These are phyloP conservation scores for Mylabris sibirica DNA, from an alignment of 2,888 invertebrate genomes.

Conservation along the genomic window DNA sequence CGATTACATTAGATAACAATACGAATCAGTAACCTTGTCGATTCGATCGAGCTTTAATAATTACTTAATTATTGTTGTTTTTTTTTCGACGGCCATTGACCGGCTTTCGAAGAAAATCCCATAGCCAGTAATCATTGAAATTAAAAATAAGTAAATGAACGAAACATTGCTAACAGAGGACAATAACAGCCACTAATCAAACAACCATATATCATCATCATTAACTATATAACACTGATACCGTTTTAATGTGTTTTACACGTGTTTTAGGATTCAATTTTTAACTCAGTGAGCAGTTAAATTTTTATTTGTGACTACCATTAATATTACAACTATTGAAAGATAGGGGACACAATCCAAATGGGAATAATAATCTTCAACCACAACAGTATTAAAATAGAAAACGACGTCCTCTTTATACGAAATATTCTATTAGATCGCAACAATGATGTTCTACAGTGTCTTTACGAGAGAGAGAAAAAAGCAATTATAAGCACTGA, in stretches of 20 bases:
- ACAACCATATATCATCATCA: background rate
- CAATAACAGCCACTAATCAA: background rate
- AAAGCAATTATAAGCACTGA: background rate
- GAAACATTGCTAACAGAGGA: background rate
- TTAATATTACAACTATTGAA: slow-evolving; percentile 3
- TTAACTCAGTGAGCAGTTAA: slow-evolving; percentile 34
- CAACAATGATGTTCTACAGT: background rate
- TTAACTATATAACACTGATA: slow-evolving; percentile 34
- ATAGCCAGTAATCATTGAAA: background rate
- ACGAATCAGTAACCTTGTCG: background rate
- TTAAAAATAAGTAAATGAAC: background rate
- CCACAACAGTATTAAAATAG: background rate
- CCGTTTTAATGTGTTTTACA: slow-evolving; percentile 43
- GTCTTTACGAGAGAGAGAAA: background rate
- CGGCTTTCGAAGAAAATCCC: background rate
- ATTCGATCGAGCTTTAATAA: background rate
- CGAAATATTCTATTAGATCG: background rate
- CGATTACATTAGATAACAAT: background rate
- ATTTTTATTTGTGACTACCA: slow-evolving; percentile 26
- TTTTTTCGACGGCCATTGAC: background rate
- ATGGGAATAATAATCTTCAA: slow-evolving; percentile 6
- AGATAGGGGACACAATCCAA: background rate
- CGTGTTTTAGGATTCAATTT: slow-evolving; percentile 37
- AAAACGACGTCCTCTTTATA: background rate
- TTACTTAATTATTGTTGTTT: background rate